A percentile compares a stretch with the other conserved stretches of the same genome.
phyloP scores from a whole-genome alignment of 1,140 invertebrate genomes.

The Branchinecta lindahli region DNA sequence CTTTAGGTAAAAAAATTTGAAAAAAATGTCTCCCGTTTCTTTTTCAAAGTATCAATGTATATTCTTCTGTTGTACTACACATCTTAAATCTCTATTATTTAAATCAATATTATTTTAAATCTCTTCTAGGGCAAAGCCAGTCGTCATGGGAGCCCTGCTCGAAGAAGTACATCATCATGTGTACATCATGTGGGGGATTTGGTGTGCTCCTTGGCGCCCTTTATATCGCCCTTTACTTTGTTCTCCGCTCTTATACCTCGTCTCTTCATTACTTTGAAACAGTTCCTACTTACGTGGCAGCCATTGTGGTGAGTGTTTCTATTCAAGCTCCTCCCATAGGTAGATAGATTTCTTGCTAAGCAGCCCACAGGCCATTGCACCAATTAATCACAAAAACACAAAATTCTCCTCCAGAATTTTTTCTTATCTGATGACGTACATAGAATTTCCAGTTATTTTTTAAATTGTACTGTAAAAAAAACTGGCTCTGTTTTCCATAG shows the following conservation, averaged over 20 bases:
- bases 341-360: neutral
- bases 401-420: too few species aligned
- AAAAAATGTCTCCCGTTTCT: too few species aligned
- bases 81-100: too few species aligned
- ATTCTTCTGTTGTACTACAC: too few species aligned
- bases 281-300: slow-evolving; percentile 64
- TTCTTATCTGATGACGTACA: too few species aligned
- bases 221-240: slow-evolving; percentile 55
- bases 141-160: slow-evolving; percentile 15
- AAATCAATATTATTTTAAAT: too few species aligned
- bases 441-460: too few species aligned
- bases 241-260: slow-evolving; percentile 57
- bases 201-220: slow-evolving; percentile 52
- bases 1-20: too few species aligned
- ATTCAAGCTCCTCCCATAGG: neutral
- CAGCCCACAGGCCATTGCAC: neutral
- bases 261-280: slow-evolving; percentile 65
- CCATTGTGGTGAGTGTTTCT: slow-evolving; percentile 46
- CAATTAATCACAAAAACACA: too few species aligned
- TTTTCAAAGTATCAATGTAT: too few species aligned
- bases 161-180: slow-evolving; percentile 56
- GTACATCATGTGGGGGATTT: slow-evolving; percentile 51
- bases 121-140: neutral
- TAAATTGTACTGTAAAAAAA: too few species aligned
- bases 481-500: too few species aligned